phyloP scores from a whole-genome alignment of 1,140 invertebrate species.

The Tribolium castaneum region DNA sequence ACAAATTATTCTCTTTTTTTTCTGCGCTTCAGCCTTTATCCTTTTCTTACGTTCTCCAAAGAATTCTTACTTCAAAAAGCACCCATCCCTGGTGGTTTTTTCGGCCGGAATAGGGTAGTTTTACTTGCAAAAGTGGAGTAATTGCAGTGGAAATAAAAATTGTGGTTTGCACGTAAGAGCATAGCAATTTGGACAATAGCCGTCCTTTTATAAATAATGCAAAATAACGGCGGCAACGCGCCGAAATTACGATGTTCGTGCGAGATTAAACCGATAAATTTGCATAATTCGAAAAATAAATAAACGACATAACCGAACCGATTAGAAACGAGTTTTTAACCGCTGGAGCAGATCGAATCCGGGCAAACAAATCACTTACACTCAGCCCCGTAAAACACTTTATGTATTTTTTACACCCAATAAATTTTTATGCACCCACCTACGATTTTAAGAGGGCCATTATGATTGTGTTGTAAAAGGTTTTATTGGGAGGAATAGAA shows the following conservation, averaged over 20 bases:
- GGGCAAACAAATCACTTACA: conserved; percentile 5
- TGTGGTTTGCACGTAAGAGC: not conserved
- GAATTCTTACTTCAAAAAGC: too few species aligned
- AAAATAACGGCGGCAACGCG: not conserved
- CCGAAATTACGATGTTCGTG: conserved; percentile 20
- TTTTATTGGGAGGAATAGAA: conserved; percentile 17
- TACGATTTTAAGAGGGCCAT: conserved; percentile 30
- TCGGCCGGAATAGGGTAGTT: not conserved
- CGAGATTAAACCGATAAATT: conserved; percentile 7
- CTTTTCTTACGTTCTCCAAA: too few species aligned
- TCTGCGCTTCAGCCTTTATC: too few species aligned
- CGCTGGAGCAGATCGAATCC: not conserved
- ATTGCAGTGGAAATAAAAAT: not conserved
- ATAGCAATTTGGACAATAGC: conserved; percentile 2
- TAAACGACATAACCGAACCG: not conserved
- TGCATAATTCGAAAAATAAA: conserved; percentile 24
- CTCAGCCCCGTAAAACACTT: not conserved
- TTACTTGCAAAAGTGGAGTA: not conserved
- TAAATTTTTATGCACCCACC: conserved; percentile 29
- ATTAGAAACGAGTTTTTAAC: not conserved
- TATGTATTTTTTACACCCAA: conserved; percentile 30
- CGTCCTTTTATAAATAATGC: not conserved
- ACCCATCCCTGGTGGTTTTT: too few species aligned
- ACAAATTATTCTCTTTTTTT: too few species aligned
- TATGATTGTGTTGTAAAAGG: conserved; percentile 21